Base-by-base conservation (phyloP, 2,113 vertebrate species). In the Gallinago paraguaiae region DNA sequence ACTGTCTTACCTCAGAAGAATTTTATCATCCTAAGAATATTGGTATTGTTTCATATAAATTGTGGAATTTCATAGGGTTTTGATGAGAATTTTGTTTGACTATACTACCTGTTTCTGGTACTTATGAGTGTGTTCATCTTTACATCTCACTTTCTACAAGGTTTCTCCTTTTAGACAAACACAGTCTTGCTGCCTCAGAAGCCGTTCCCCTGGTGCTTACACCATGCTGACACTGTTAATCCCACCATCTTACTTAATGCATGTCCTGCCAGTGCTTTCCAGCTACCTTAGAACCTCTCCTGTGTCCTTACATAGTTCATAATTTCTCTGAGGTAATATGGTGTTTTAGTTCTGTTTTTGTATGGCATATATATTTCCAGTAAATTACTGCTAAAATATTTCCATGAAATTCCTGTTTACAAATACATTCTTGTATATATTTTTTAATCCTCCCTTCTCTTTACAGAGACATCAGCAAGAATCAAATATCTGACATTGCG, bases 401-500 rank as follows among this genome's bases (percentile, higher is more conserved):
- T 81, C 48, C 53, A 33, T 85, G 56, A 68, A 20, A 33, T 59
- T 77, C 27, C 27, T 61, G n/a, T 89, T 93, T 61, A 57, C n/a
- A 28, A 65, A 41, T 41, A 13, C 48, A 63, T 56, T 53, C 25
- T 53, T 53, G 15, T 53, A 28, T 53, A 25, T 53, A 28, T 28
- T 24, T 89, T 94, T 69, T 27, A 84, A 81, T 85, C 39, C 53
- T 86, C 53, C 16, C 28, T 92, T 95, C 28, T 95, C 50, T 97
- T 98, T 97, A 60, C 98, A 99, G 99, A 98, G 99, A 99, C 98
- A 98, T 99, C 97, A 99, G 99, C 97, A 99, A 99, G 98, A 99
- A 99, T 98, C 99, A 99, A 97, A 99, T 99, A 97, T 98, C 99
- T 28, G 99, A 99, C 97, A 98, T 99, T 39, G 99, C 99, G 1